Evolutionary conservation across 2,113 vertebrate species (phyloP).

Genomic region (Crotalus tigris): DNA sequence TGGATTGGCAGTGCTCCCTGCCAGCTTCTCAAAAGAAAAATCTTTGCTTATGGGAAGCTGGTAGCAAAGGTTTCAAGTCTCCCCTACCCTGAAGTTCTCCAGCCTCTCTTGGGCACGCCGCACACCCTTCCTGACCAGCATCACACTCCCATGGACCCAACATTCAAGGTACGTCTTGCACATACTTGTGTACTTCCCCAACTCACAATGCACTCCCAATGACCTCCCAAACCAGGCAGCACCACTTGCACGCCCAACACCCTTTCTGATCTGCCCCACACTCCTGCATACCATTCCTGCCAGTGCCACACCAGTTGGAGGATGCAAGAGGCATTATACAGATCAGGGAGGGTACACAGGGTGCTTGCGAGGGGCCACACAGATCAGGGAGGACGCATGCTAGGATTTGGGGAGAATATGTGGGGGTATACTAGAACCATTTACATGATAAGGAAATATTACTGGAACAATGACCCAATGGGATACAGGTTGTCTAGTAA

Average conservation of each 20-base stretch:
- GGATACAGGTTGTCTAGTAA: not conserved
- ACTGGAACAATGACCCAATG: not conserved
- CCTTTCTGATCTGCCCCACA: not conserved
- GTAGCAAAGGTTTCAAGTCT: not conserved
- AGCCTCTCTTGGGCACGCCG: not conserved
- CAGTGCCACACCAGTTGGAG: not conserved
- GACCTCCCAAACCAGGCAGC: too few species aligned
- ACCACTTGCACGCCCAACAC: not conserved
- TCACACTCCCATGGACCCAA: not conserved
- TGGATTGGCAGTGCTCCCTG: not conserved
- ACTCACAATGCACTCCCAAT: too few species aligned
- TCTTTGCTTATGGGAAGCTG: not conserved
- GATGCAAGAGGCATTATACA: not conserved
- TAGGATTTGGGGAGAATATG: not conserved
- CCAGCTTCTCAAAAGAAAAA: not conserved
- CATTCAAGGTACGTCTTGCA: not conserved
- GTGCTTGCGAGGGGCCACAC: not conserved
- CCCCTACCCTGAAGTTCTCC: not conserved
- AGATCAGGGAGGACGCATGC: not conserved
- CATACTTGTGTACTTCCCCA: not conserved
- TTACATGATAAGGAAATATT: not conserved
- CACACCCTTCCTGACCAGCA: not conserved
- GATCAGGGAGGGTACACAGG: not conserved
- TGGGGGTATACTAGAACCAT: not conserved
- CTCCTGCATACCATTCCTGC: not conserved